Percentiles rank a stretch among this genome's conserved stretches.
Conservation (phyloP, 1,140 invertebrate genomes). For the Cheumatopsyche charites region DNA sequence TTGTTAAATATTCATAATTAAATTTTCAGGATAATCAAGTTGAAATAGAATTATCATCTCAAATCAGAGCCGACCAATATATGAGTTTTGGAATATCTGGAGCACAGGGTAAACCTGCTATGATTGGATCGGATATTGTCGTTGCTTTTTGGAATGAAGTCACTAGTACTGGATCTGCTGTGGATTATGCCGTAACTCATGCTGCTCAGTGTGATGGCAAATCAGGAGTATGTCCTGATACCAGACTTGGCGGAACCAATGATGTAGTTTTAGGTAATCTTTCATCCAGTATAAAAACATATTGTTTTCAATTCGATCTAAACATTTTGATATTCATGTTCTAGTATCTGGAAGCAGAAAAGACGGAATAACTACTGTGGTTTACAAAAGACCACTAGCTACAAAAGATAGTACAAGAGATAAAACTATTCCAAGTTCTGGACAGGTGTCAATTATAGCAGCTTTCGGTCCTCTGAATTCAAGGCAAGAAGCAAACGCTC, state of each 20-base stretch:
- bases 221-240: slow-evolving; percentile 84
- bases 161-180: slow-evolving; percentile 71
- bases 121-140: slow-evolving; percentile 83
- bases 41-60: slow-evolving; percentile 76
- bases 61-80: slow-evolving; percentile 83
- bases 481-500: slow-evolving; percentile 81
- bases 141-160: slow-evolving; percentile 76
- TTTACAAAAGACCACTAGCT: slow-evolving; percentile 75
- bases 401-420: slow-evolving; percentile 77
- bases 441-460: slow-evolving; percentile 80
- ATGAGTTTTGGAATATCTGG: slow-evolving; percentile 87
- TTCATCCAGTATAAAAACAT: not conserved
- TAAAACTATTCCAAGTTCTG: slow-evolving; percentile 68
- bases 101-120: slow-evolving; percentile 69
- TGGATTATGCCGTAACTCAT: slow-evolving; percentile 86
- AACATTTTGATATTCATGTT: slow-evolving; percentile 1
- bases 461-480: slow-evolving; percentile 84
- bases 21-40: slow-evolving; percentile 68
- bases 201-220: slow-evolving; percentile 82
- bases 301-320: not conserved
- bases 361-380: slow-evolving; percentile 83
- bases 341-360: slow-evolving; percentile 72
- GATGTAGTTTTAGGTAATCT: slow-evolving; percentile 32
- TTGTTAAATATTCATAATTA: not conserved
- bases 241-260: slow-evolving; percentile 66